phyloP scores from a whole-genome alignment of 64 coral and sea anemone genomes.

The Stichodactyla mertensii region DNA sequence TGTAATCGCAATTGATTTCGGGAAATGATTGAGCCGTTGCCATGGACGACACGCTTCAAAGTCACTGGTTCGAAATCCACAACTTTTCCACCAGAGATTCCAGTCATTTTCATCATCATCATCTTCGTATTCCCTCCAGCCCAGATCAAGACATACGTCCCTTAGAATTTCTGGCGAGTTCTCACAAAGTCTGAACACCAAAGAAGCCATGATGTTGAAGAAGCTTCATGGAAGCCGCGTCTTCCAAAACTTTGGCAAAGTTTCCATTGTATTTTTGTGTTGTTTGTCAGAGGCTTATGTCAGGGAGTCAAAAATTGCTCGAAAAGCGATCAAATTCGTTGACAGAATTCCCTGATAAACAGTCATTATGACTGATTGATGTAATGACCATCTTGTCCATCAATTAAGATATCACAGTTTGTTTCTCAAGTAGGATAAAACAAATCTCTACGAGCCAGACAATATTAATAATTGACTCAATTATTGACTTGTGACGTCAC shows the following conservation, averaged over 20 bases:
- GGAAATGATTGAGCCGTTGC: conserved; percentile 91
- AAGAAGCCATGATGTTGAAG: conserved; percentile 38
- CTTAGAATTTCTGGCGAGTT: conserved; percentile 66
- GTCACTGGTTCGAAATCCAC: conserved; percentile 69
- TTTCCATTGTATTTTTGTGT: not conserved
- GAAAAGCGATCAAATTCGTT: not conserved
- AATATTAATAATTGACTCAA: not conserved
- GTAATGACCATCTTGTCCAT: not conserved
- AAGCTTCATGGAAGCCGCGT: not conserved
- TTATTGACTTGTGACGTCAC: not conserved
- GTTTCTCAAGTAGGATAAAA: not conserved
- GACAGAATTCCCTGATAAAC: not conserved
- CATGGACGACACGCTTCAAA: conserved; percentile 76
- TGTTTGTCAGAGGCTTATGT: not conserved
- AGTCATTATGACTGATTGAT: not conserved
- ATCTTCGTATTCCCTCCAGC: conserved; percentile 72
- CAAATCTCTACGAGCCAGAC: not conserved
- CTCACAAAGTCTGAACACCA: conserved; percentile 80
- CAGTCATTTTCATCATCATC: conserved; percentile 53
- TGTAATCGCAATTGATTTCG: conserved; percentile 74
- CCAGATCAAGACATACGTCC: conserved; percentile 70
- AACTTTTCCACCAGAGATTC: conserved; percentile 90
- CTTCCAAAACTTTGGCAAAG: not conserved
- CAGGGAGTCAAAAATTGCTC: not conserved
- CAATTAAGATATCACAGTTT: not conserved